Base-by-base conservation (phyloP, 2,888 invertebrate genomes). In the Erebia aethiops region DNA sequence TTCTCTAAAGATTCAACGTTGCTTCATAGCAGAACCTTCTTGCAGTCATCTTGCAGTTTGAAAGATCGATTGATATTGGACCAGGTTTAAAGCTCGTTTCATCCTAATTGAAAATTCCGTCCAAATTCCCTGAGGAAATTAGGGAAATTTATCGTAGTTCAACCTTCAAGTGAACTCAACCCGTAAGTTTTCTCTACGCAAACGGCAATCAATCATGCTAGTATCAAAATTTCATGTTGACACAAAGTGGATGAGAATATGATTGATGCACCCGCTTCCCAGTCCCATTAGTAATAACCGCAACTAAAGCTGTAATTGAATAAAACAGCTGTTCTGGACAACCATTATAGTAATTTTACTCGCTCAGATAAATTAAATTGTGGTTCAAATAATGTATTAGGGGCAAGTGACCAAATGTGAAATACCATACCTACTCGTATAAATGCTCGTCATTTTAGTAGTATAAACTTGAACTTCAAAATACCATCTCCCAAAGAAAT, bases 171-270 rank as follows among this genome's bases (percentile, higher is more conserved):
- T 64, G 60, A 65, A 67, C 57, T 51, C 16, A 51, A 58, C n/a
- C 67, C 58, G 43, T 18, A 66, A 54, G 65, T 61, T 61, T 57
- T 69, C 70, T 82, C 84, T 83, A 81, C 82, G 80, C 80, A 79
- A 81, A 81, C 81, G 79, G 83, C 80, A 84, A 90, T 92, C 91
- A 85, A 92, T 92, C 92, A 92, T 82, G 77, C 75, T 80, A 81
- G 82, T 88, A 92, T 91, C 91, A 90, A 91, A 92, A 89, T 90
- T 91, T 88, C 87, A 90, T 89, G 90, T 88, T 88, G 91, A 92
- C 91, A 88, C 82, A 87, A 88, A 91, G 89, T 92, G 88, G 90
- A 92, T 89, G 89, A 88, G 89, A 87, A 87, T 87, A 89, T 92
- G 92, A 92, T 92, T 91, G 90, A 92, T 92, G 90, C 80, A 82